Conservation (phyloP, 1,140 invertebrate species). For the Drosophila carrolli region DNA sequence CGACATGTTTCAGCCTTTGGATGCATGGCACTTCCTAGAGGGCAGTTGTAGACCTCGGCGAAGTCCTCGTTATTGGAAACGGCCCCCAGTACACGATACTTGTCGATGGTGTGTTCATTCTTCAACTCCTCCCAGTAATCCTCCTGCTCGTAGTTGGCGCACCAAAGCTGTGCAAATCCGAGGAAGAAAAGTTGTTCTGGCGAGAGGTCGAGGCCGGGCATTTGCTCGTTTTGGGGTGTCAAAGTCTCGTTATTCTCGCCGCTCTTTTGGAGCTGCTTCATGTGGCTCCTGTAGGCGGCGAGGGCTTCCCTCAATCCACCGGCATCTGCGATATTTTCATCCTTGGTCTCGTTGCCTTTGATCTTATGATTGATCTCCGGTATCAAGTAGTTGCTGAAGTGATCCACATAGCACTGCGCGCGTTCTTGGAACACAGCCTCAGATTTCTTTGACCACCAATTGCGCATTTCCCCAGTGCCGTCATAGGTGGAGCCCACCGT, state of each 20-base stretch:
- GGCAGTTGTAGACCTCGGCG: conserved; percentile 87
- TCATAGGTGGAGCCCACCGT: conserved; percentile 56
- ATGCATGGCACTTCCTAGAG: conserved; percentile 87
- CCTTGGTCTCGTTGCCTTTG: conserved; percentile 88
- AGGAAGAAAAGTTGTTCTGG: conserved; percentile 96
- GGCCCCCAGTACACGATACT: conserved; percentile 87
- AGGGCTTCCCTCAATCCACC: conserved; percentile 95
- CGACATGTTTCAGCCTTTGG: conserved; percentile 85
- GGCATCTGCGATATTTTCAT: conserved; percentile 92
- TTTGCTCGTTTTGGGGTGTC: conserved; percentile 85
- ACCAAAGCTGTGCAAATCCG: conserved; percentile 92
- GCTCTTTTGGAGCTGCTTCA: conserved; percentile 81
- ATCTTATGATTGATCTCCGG: conserved; percentile 85
- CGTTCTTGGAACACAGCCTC: conserved; percentile 76
- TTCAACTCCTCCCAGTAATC: conserved; percentile 74
- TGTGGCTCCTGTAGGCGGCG: conserved; percentile 89
- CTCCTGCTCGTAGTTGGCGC: conserved; percentile 63
- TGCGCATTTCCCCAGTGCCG: conserved; percentile 26
- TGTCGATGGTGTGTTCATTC: conserved; percentile 68
- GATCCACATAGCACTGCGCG: conserved; percentile 90
- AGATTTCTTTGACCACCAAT: conserved; percentile 82
- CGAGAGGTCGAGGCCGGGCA: conserved; percentile 93
- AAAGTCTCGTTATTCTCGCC: conserved; percentile 67
- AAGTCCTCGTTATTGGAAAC: conserved; percentile 89
- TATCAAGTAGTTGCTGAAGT: conserved; percentile 86